Conservation (phyloP, 2,113 vertebrate genomes). For the Salvelinus alpinus region DNA sequence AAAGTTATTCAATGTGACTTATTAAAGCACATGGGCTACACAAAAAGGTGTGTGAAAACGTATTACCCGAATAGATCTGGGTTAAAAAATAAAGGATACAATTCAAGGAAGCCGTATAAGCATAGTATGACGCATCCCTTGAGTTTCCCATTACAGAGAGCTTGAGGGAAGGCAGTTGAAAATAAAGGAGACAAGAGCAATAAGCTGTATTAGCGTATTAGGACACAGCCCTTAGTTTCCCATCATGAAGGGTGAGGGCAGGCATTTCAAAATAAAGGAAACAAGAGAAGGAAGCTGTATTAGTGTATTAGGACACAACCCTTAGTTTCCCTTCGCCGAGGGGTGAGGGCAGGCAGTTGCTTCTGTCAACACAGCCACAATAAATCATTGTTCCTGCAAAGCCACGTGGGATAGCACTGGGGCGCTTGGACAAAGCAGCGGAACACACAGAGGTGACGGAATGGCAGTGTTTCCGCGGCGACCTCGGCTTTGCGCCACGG, state of each 20-base stretch:
- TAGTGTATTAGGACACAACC: background rate
- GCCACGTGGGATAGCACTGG: slow-evolving; percentile 23
- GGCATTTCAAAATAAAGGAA: background rate
- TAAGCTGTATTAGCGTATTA: background rate
- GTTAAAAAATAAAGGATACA: too few relatives aligned
- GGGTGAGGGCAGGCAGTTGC: slow-evolving; percentile 31
- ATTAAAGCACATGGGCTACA: too few relatives aligned
- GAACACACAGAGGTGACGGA: slow-evolving; percentile 37
- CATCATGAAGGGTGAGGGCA: too few relatives aligned
- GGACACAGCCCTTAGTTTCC: slow-evolving; percentile 2
- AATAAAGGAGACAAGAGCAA: background rate
- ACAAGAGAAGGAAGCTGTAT: background rate
- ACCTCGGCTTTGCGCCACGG: slow-evolving; percentile 28
- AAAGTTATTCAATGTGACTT: too few relatives aligned
- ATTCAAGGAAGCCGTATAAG: too few relatives aligned
- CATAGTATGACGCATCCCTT: too few relatives aligned
- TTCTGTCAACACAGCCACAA: slow-evolving; percentile 49
- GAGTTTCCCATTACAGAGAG: too few relatives aligned
- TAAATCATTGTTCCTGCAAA: slow-evolving; percentile 51
- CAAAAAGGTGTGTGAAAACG: too few relatives aligned
- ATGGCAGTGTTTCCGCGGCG: slow-evolving; percentile 25
- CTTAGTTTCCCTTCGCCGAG: slow-evolving; percentile 14
- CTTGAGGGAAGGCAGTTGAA: background rate
- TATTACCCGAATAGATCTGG: too few relatives aligned
- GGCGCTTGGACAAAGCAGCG: slow-evolving; percentile 38